Percentiles rank a stretch among this genome's conserved stretches.
These are phyloP conservation scores for Onthophagus sagittarius DNA, from an alignment of 2,888 invertebrate species.

Conservation along the genomic window DNA sequence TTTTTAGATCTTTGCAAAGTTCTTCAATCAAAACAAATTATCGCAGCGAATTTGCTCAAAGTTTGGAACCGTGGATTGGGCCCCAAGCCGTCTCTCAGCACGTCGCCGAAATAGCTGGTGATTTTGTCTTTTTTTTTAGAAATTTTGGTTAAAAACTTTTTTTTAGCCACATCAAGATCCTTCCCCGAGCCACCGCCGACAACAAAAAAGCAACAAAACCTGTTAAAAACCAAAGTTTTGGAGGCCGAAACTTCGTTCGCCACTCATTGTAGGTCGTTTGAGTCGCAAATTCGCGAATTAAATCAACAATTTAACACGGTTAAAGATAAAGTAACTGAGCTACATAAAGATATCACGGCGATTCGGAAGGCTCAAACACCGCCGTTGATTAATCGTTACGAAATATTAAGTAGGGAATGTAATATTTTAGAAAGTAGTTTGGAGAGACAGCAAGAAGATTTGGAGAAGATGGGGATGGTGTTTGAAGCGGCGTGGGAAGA, in stretches of 20 bases:
- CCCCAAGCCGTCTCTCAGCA: conserved; percentile 47
- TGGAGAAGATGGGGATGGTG: conserved; percentile 56
- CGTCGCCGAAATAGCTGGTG: conserved; percentile 45
- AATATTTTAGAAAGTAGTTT: conserved; percentile 57
- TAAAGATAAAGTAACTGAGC: conserved; percentile 62
- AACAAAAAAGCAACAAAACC: conserved; percentile 45
- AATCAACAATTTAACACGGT: conserved; percentile 59
- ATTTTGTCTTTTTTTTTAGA: background rate
- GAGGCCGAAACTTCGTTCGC: conserved; percentile 59
- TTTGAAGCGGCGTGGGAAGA: conserved; percentile 71
- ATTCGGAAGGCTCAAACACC: conserved; percentile 52
- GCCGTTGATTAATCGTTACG: conserved; percentile 48
- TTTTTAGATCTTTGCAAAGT: conserved; percentile 52
- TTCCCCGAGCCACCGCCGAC: conserved; percentile 43
- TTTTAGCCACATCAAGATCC: conserved; percentile 40
- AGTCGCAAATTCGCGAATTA: conserved; percentile 57
- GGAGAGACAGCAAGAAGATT: conserved; percentile 58
- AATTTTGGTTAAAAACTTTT: background rate
- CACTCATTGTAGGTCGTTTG: conserved; percentile 60
- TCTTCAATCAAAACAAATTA: conserved; percentile 57
- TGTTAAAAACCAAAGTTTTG: conserved; percentile 45
- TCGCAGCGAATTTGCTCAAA: conserved; percentile 60
- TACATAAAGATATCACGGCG: conserved; percentile 66
- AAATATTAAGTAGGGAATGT: conserved; percentile 57
- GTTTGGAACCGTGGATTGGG: conserved; percentile 60